phyloP scores from a whole-genome alignment of 2,113 vertebrate species.

The Crocuta crocuta region DNA sequence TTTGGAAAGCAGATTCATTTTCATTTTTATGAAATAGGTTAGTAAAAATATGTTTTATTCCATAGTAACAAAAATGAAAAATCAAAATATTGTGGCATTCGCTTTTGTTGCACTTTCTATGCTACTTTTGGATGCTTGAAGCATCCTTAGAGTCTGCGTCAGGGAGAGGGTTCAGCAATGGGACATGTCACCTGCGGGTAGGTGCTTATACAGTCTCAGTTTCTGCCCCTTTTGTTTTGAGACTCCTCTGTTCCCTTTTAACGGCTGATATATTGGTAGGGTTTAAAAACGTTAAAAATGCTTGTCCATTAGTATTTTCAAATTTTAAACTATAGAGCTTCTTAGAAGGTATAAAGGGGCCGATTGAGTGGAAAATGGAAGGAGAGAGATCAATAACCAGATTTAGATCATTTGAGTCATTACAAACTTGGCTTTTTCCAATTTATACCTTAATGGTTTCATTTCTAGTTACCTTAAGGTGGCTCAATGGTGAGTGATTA shows the following conservation, averaged over 20 bases:
- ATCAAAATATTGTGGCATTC: background rate
- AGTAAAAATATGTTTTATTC: background rate
- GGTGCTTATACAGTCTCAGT: rapidly evolving
- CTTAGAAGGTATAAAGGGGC: background rate
- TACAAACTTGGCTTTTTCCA: background rate
- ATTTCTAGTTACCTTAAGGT: background rate
- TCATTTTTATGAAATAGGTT: background rate
- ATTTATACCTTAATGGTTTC: background rate
- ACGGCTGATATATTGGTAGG: background rate
- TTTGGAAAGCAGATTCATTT: background rate
- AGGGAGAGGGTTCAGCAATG: rapidly evolving
- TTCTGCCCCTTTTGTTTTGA: background rate
- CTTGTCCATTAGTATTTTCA: background rate
- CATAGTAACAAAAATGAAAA: background rate
- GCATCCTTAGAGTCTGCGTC: rapidly evolving
- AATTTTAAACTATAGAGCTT: background rate
- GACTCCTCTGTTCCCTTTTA: background rate
- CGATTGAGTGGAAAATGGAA: background rate
- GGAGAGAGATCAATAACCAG: background rate
- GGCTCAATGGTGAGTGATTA: slow-evolving; percentile 17
- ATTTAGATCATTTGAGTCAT: slow-evolving; percentile 13
- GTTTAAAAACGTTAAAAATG: background rate
- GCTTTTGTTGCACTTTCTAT: background rate
- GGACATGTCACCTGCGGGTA: too few species aligned
- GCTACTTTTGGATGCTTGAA: background rate